Conservation (phyloP, 2,797 vertebrate genomes). For the Pteropus rufus region DNA sequence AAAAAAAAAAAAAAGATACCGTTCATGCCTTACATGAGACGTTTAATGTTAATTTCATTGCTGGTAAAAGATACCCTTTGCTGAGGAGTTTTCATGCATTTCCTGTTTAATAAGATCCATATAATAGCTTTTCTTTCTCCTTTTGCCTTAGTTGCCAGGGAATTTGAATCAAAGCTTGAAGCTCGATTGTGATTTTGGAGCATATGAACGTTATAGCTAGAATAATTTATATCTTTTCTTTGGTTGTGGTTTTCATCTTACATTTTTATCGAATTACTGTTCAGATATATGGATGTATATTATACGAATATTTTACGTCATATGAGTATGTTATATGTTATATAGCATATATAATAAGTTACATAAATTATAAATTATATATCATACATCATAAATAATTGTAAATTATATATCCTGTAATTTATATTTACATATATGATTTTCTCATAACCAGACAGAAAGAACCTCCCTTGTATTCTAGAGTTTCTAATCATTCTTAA, state of each 20-base stretch:
- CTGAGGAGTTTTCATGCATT: background rate
- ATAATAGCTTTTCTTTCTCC: background rate
- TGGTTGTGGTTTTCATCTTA: background rate
- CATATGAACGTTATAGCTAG: background rate
- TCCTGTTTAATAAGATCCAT: background rate
- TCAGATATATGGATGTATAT: background rate
- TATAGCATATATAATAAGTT: too few relatives aligned
- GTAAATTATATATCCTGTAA: too few relatives aligned
- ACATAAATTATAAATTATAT: too few relatives aligned
- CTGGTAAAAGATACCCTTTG: background rate
- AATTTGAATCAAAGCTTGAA: background rate
- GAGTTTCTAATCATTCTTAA: constrained; percentile 1
- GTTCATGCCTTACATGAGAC: background rate
- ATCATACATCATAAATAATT: too few relatives aligned
- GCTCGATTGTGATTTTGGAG: background rate
- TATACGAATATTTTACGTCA: background rate
- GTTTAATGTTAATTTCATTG: background rate
- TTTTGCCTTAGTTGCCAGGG: background rate
- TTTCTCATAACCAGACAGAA: constrained; percentile 22
- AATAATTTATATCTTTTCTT: background rate
- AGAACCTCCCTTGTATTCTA: background rate
- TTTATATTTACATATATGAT: background rate
- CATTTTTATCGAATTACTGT: background rate
- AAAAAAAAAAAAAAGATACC: background rate
- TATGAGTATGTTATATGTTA: too few relatives aligned